Conservation (phyloP, 30 jellyfish, hydroid and myxozoan species). For the Turritopsis dohrnii region DNA sequence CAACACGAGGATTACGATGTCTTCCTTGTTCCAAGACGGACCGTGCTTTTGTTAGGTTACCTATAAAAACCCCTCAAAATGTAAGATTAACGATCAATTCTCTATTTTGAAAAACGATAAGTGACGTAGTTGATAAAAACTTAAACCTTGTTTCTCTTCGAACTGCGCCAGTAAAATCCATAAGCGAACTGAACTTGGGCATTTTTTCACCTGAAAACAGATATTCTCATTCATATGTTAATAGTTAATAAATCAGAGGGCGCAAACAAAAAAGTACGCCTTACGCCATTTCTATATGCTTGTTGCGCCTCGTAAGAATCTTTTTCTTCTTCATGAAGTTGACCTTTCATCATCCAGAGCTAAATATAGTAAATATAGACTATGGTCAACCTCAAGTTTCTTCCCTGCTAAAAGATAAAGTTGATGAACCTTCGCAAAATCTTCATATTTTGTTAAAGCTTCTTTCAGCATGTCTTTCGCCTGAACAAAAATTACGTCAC, state of each 20-base stretch:
- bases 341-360: slow-evolving; percentile 97
- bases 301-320: slow-evolving; percentile 62
- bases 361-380: too few species aligned
- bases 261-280: not conserved
- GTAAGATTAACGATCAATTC: not conserved
- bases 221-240: too few species aligned
- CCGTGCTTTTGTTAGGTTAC: slow-evolving; percentile 75
- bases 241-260: not conserved
- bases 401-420: too few species aligned
- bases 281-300: slow-evolving; percentile 72
- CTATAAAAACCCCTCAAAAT: slow-evolving; percentile 9
- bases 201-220: slow-evolving; percentile 56
- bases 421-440: slow-evolving; percentile 75
- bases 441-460: slow-evolving; percentile 55
- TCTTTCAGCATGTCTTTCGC: slow-evolving; percentile 67
- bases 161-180: slow-evolving; percentile 73
- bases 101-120: too few species aligned
- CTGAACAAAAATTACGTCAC: too few species aligned
- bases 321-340: slow-evolving; percentile 57
- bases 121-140: too few species aligned
- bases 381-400: too few species aligned
- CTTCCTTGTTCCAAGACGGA: slow-evolving; percentile 92
- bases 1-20: slow-evolving; percentile 71
- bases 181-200: slow-evolving; percentile 63
- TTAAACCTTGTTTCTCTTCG: slow-evolving; percentile 63